Base-by-base conservation (phyloP, 2,888 invertebrate genomes). In the Rhaphigaster nebulosa region DNA sequence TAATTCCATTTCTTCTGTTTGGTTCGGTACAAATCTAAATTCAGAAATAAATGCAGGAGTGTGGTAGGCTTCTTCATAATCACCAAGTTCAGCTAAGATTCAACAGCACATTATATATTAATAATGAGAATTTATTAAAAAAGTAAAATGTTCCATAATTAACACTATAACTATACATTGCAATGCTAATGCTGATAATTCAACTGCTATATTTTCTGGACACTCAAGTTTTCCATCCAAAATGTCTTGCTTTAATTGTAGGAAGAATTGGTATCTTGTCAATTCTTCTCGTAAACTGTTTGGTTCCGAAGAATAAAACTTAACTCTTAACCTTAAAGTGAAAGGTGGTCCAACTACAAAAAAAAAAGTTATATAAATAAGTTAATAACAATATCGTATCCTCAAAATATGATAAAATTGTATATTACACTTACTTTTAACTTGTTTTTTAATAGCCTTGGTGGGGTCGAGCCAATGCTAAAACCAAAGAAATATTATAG, bases 231-330 rank as follows among this genome's bases (percentile, higher is more conserved):
- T 96, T 89, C 99, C 99, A 93, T 97, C 97, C 87, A 98, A 94
- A 91, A 99, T 96, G 94, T 99, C 99, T 93, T 97, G 97, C 94
- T 99, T 99, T 91, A 99, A 94, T 95, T 99, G 99, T 92, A 99
- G 95, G 94, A 99, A 99, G 94, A 99, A 99, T 94, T 99, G 98
- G 94, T 99, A 99, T 94, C 99, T 96, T 12, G 99, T 99, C 92
- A 99, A 94, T 94, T 99, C 99, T 94, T 99, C 99, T 91, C 98
- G 96, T 91, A 99, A 95, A 93, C 98, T 98, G 93, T 98, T 99
- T 15, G 99, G 99, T 94, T 99, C 99, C 0, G 99, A 99, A 3
- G 99, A 98, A 94, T 99, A 99, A 94, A 99, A 99, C 94, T 99
- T 99, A 6, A 99, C 99, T 94, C 98, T 97, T 89, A 99, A 95